Evolutionary conservation across 2,113 vertebrate genomes (phyloP).

Genomic region (Reinhardtius hippoglossoides): DNA sequence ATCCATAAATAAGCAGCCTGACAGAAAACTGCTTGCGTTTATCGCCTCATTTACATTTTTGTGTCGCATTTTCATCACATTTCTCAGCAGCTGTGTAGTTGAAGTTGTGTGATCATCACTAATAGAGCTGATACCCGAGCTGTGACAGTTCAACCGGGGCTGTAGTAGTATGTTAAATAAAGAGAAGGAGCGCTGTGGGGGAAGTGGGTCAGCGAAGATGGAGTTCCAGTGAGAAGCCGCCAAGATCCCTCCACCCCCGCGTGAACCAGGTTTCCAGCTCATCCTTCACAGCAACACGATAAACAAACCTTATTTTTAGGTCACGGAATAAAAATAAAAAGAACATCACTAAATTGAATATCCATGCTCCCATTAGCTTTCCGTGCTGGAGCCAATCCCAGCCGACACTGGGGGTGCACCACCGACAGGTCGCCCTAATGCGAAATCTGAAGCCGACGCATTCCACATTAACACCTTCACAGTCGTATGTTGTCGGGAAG

Average conservation of each 20-base stretch:
- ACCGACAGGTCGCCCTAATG: background rate
- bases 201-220: background rate
- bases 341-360: background rate
- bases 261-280: background rate
- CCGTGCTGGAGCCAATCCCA: background rate
- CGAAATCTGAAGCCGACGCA: background rate
- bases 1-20: background rate
- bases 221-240: background rate
- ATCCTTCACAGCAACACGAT: background rate
- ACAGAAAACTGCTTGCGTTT: background rate
- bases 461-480: background rate
- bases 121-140: background rate
- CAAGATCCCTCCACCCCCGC: background rate
- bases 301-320: conserved; percentile 15
- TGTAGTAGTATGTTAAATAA: background rate
- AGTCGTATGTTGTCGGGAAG: conserved; percentile 1
- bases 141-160: background rate
- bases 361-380: too few species aligned
- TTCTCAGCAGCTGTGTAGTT: background rate
- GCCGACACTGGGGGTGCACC: background rate
- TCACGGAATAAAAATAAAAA: background rate
- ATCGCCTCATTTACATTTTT: background rate
- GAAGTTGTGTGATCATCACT: background rate
- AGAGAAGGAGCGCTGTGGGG: background rate
- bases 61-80: background rate